Evolutionary conservation across 2,888 invertebrate species (phyloP), one percentile per base, ranked within the genome.

Genomic region (Ophion costatus): DNA sequence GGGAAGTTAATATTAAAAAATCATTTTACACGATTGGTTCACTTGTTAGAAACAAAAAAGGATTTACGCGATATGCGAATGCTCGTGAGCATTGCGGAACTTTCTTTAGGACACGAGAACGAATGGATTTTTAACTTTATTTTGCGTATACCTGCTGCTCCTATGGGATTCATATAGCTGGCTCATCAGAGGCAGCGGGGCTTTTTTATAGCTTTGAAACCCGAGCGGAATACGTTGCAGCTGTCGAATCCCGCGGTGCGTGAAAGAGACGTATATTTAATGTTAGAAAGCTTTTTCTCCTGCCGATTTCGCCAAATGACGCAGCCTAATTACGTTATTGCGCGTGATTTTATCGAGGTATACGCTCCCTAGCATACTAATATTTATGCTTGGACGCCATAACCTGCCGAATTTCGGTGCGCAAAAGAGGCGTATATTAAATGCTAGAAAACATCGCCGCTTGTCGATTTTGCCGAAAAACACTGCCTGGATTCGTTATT

Each of bases 171-270:
- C 42, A 20, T 29, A 71, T 22, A 57, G 22, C 57, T 64, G 63
- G 61, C 24, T 42, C n/a, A 51, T 57, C 73, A 74, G 73, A 20
- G 66, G 10, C 59, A 38, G 76, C 77, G 4, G 29, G 29, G 80
- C 82, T 82, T 85, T 82, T 85, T 85, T 85, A 77, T 59, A 82
- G 74, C 73, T 57, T 75, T 64, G 76, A 66, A 74, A 78, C 61
- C 22, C 61, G 63, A 45, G 51, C 64, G 42, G 59, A 74, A 75
- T 70, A 82, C 69, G 63, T 64, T 74, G 85, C 85, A 85, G 85
- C 85, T 80, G 85, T 85, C 80, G 80, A 77, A 85, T 80, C 80
- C 71, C 71, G 64, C 71, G 64, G 10, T 71, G 63, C 80, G 83
- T 24, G 56, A 45, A 63, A 59, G 17, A 24, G 66, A 29, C 56